Conservation (phyloP, 2,113 vertebrate species). For the Hippoglossus stenolepis region DNA sequence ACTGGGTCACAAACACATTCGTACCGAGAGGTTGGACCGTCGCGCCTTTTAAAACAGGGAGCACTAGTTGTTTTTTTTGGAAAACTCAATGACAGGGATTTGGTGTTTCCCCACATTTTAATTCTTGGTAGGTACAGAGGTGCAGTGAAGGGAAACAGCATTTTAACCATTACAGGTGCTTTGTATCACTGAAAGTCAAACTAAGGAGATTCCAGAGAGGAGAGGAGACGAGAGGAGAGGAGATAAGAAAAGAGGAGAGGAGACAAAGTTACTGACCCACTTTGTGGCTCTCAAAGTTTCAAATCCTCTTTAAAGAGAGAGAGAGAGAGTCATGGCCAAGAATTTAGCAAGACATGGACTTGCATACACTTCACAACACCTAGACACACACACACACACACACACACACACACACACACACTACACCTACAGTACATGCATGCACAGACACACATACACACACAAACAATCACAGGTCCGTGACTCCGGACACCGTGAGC, state of each 20-base stretch:
- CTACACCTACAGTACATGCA: background rate
- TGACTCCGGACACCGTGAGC: constrained; percentile 69
- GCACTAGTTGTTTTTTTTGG: background rate
- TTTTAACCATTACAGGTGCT: too few relatives aligned
- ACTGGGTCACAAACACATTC: constrained; percentile 65
- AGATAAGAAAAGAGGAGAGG: constrained; percentile 10
- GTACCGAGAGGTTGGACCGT: constrained; percentile 25
- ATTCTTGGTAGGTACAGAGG: constrained; percentile 4
- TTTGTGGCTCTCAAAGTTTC: constrained; percentile 72
- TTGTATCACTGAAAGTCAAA: background rate
- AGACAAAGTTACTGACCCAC: constrained; percentile 77
- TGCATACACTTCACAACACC: too few relatives aligned
- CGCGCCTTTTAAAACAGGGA: background rate
- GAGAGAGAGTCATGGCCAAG: constrained; percentile 44
- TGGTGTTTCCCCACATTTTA: background rate
- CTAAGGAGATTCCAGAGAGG: background rate
- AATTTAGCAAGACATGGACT: constrained; percentile 12
- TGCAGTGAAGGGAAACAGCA: background rate
- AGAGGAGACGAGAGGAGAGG: constrained; percentile 13
- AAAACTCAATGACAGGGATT: background rate
- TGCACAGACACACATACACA: background rate
- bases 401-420: too few relatives aligned
- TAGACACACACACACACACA: too few relatives aligned
- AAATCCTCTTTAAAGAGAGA: constrained; percentile 68
- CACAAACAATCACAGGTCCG: constrained; percentile 1